phyloP scores from a whole-genome alignment of 2,797 vertebrate species.

The Coccyzus lansbergi region DNA sequence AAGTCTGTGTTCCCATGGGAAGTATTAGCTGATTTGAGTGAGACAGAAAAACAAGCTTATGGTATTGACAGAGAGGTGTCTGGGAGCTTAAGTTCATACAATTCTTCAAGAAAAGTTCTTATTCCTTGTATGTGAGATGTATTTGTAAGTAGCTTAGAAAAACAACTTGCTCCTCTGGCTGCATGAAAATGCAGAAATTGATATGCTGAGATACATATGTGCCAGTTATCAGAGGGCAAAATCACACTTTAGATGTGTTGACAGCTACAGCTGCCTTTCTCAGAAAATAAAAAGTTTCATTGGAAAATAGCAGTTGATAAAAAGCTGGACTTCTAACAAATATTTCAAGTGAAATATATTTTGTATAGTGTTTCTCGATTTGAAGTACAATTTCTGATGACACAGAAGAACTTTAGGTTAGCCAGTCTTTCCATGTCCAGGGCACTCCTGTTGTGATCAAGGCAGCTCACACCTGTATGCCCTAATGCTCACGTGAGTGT shows the following conservation, averaged over 20 bases:
- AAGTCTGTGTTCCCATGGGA: not conserved
- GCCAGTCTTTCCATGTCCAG: not conserved
- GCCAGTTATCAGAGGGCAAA: constrained; percentile 4
- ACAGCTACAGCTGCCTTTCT: constrained; percentile 22
- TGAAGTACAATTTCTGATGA: not conserved
- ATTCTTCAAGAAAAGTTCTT: not conserved
- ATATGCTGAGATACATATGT: not conserved
- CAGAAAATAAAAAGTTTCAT: not conserved
- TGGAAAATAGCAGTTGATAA: not conserved
- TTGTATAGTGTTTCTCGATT: not conserved
- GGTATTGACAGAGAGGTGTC: not conserved
- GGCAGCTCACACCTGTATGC: not conserved
- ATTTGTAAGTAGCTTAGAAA: constrained; percentile 14
- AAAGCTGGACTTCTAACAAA: not conserved
- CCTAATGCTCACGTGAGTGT: not conserved
- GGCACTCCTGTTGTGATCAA: not conserved
- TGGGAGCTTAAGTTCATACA: not conserved
- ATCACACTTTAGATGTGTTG: not conserved
- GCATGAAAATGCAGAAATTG: constrained; percentile 24
- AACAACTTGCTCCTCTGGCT: not conserved
- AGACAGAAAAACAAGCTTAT: not conserved
- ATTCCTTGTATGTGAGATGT: not conserved
- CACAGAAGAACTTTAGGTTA: not conserved
- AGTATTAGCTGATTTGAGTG: not conserved
- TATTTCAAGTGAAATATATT: not conserved